Conservation (phyloP, 2,888 invertebrate genomes). For the Eilema depressum region DNA sequence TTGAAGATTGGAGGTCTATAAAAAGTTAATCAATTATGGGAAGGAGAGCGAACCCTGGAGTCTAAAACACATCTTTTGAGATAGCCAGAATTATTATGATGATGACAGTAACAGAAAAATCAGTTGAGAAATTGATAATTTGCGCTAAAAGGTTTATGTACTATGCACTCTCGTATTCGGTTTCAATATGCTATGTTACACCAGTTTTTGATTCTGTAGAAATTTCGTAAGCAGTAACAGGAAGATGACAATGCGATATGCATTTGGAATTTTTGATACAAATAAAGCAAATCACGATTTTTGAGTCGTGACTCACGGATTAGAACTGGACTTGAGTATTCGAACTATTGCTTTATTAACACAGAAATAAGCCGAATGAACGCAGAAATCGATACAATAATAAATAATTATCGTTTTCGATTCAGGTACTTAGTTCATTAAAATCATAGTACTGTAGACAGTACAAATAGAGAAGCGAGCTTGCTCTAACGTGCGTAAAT, state of each 20-base stretch:
- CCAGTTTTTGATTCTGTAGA: background rate
- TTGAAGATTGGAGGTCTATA: too few species aligned
- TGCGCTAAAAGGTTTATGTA: background rate
- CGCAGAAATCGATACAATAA: background rate
- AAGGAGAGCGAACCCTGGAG: too few species aligned
- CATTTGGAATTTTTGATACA: background rate
- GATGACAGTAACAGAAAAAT: too few species aligned
- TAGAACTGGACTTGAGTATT: background rate
- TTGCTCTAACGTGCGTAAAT: background rate
- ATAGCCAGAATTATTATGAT: background rate
- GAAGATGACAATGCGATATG: background rate
- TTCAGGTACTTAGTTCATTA: background rate
- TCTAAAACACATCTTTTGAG: background rate
- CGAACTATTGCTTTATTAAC: background rate
- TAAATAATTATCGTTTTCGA: background rate
- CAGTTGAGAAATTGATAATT: too few species aligned
- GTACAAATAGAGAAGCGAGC: background rate
- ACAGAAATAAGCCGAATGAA: background rate
- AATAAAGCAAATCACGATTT: slow-evolving; percentile 3
- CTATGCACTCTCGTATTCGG: background rate
- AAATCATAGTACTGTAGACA: background rate
- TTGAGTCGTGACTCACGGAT: slow-evolving; percentile 6
- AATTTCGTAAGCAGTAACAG: background rate
- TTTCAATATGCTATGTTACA: background rate
- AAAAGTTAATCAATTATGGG: too few species aligned